Evolutionary conservation across 2,113 vertebrate genomes (phyloP).

Genomic region (Probosciger aterrimus): DNA sequence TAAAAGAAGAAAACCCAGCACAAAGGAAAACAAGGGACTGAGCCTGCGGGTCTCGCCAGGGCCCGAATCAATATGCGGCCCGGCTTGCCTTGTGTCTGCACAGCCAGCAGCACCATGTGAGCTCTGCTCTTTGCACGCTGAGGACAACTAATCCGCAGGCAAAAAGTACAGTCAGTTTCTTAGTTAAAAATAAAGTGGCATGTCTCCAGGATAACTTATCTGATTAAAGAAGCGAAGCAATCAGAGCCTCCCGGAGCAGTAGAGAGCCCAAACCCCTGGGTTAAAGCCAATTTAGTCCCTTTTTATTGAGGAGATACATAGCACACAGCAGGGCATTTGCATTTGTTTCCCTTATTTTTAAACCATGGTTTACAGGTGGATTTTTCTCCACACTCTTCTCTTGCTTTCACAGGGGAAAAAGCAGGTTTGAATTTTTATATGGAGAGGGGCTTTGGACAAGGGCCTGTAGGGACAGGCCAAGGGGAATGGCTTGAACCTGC

Average conservation of each 20-base stretch:
- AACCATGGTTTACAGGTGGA: not conserved
- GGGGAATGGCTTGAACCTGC: not conserved
- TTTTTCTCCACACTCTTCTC: not conserved
- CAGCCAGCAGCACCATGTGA: not conserved
- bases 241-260: not conserved
- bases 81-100: not conserved
- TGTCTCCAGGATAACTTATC: conserved; percentile 19
- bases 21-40: not conserved
- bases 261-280: not conserved
- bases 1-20: conserved; percentile 28
- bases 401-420: not conserved
- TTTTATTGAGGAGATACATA: not conserved
- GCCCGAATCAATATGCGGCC: conserved; percentile 56
- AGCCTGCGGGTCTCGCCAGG: not conserved
- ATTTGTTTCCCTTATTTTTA: not conserved
- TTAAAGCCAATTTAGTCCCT: not conserved
- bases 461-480: not conserved
- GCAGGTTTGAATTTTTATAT: not conserved
- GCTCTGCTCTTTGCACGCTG: conserved; percentile 6
- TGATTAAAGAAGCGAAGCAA: conserved; percentile 25
- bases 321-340: not conserved
- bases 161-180: conserved; percentile 50
- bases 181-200: conserved; percentile 54
- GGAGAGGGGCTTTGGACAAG: not conserved
- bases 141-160: conserved; percentile 22